Evolutionary conservation across 2,888 invertebrate genomes (phyloP), one percentile per base, ranked within the genome.

Genomic region (Heliconius ismenius): DNA sequence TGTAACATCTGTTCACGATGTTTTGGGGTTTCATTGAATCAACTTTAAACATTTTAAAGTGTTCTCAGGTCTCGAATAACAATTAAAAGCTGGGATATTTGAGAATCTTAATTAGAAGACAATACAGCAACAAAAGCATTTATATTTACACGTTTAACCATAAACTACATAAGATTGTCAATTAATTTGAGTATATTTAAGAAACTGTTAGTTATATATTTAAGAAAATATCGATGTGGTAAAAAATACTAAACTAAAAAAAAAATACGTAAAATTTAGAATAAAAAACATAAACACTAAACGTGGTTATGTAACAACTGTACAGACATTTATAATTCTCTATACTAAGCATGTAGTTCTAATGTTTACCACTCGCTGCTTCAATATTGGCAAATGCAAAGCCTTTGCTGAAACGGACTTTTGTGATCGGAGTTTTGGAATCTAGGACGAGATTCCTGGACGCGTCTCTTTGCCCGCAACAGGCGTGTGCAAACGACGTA

Each of bases 321-420:
- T n/a, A n/a, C n/a, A n/a, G n/a, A n/a, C n/a, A n/a, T n/a, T n/a
- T n/a, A n/a, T n/a, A n/a, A n/a, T n/a, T n/a, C n/a, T n/a, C n/a
- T n/a, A n/a, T n/a, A n/a, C n/a, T n/a, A n/a, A n/a, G n/a, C n/a
- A n/a, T n/a, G n/a, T n/a, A n/a, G 3, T 32, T 62, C 54, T 54
- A 32, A 69, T 18, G 68, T 89, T 88, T 84, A 94, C 94, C 94
- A 82, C 94, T 95, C 58, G 97, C 97, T 9, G 97, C 96, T 81
- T 97, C 96, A 81, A 96, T 95, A 85, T 97, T 97, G 43, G 97
- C 96, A 86, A 98, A 98, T 0, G 97, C 97, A 84, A 97, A 97
- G 0, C 94, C 97, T 86, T 97, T 97, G 85, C 96, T 96, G 86
- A 97, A 96, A 69, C 96, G 95, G 76, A 97, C 96, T 90, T 97